phyloP scores from a whole-genome alignment of 2,797 vertebrate genomes.

The Australoheros facetus region DNA sequence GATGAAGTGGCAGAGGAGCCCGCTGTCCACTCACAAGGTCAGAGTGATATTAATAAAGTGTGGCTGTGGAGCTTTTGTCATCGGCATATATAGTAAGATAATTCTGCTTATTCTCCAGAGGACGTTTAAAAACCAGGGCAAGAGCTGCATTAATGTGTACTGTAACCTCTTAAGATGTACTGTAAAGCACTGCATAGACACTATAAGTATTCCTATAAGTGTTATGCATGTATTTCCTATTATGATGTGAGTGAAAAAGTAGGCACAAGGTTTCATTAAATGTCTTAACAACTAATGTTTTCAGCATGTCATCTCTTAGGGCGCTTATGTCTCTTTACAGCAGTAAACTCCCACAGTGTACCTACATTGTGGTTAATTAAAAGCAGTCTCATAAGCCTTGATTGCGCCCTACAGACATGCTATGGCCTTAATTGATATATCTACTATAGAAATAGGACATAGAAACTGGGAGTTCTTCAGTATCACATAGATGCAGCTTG shows the following conservation, averaged over 20 bases:
- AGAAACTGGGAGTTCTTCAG: constrained; percentile 1
- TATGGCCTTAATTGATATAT: constrained; percentile 29
- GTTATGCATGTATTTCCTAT: not conserved
- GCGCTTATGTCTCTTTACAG: not conserved
- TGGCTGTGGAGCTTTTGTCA: not conserved
- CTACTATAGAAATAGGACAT: constrained; percentile 5
- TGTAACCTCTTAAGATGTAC: not conserved
- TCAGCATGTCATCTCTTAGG: not conserved
- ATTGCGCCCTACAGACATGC: constrained; percentile 26
- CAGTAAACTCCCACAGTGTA: not conserved
- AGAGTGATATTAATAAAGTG: constrained; percentile 32
- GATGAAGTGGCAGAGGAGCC: not conserved
- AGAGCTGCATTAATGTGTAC: not conserved
- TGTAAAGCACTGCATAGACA: not conserved
- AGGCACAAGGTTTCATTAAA: not conserved
- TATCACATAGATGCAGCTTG: not conserved
- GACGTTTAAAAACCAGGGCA: not conserved
- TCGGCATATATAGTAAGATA: constrained; percentile 14
- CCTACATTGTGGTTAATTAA: constrained; percentile 33
- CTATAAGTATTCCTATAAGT: not conserved
- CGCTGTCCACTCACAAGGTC: constrained; percentile 48
- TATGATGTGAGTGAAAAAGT: not conserved
- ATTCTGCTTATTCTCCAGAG: constrained; percentile 32
- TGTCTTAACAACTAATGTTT: not conserved
- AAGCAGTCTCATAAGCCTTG: not conserved